Evolutionary conservation across 2,797 vertebrate genomes (phyloP).

Genomic region (Characodon lateralis): DNA sequence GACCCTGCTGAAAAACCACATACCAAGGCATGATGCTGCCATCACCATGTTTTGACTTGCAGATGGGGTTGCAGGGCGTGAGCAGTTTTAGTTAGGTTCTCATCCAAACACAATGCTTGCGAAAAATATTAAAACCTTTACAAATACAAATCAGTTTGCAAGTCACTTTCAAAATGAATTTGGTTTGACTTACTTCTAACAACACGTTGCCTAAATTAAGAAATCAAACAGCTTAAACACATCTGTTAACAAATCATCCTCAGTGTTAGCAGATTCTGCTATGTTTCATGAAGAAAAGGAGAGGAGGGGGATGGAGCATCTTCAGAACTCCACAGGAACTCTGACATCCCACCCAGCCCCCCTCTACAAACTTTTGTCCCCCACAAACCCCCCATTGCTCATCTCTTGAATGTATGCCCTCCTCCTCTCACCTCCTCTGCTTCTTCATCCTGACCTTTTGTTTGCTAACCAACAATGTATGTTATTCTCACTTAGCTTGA

Average conservation of each 20-base stretch:
- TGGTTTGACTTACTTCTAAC: background rate
- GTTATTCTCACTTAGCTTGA: constrained; percentile 33
- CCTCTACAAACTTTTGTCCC: constrained; percentile 9
- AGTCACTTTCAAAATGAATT: background rate
- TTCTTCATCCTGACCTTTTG: constrained; percentile 48
- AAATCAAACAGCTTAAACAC: background rate
- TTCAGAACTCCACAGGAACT: constrained; percentile 16
- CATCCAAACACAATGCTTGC: background rate
- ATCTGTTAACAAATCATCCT: background rate
- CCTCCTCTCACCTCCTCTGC: constrained; percentile 44
- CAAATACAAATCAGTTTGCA: background rate
- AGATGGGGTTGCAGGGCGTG: no score
- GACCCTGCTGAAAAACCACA: no score
- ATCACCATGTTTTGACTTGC: no score
- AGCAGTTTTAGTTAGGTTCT: no score
- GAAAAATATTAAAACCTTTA: background rate
- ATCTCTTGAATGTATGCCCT: constrained; percentile 22
- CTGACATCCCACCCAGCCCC: constrained; percentile 20
- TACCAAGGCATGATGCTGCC: no score
- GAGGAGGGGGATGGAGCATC: background rate
- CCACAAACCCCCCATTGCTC: constrained; percentile 22
- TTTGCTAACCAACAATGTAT: constrained; percentile 25
- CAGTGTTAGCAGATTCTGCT: background rate
- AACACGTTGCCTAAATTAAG: background rate
- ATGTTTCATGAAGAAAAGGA: background rate